A percentile compares a stretch with the other conserved stretches of the same genome.
These are phyloP conservation scores for Gila robusta DNA, from an alignment of 2,797 vertebrate genomes.

Conservation along the genomic window DNA sequence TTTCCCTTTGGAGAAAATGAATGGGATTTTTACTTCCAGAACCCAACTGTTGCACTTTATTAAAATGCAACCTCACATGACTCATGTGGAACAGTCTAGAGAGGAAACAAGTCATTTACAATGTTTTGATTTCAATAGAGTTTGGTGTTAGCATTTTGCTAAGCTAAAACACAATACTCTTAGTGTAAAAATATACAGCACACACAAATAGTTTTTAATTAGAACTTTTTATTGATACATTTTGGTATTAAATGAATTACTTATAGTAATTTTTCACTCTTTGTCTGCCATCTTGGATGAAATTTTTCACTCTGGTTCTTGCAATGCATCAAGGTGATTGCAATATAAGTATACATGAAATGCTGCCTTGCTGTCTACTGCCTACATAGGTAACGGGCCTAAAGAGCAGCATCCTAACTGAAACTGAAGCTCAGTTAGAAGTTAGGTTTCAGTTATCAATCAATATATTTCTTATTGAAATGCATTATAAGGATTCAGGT, in stretches of 20 bases:
- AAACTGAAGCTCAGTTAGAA: neutral
- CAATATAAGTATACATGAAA: neutral
- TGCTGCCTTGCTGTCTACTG: conserved; percentile 21
- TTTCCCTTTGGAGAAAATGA: neutral
- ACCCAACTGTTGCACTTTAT: neutral
- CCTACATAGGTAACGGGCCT: neutral
- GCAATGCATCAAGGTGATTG: neutral
- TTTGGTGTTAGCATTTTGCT: neutral
- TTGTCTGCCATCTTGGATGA: neutral
- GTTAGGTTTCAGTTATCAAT: neutral
- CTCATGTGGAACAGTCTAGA: neutral
- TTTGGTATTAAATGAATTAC: neutral
- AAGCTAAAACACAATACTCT: neutral
- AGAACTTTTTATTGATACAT: neutral
- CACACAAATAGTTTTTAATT: neutral
- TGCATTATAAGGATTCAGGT: neutral
- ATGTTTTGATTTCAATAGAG: neutral
- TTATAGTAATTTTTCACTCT: neutral
- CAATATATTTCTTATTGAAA: neutral
- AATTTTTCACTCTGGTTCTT: neutral
- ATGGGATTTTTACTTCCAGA: neutral
- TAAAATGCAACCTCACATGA: neutral
- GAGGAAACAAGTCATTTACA: neutral
- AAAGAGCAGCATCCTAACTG: neutral
- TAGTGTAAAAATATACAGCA: neutral